Evolutionary conservation across 2,888 invertebrate genomes (phyloP), one percentile per base, ranked within the genome.

Genomic region (Reticulitermes lucifugus): DNA sequence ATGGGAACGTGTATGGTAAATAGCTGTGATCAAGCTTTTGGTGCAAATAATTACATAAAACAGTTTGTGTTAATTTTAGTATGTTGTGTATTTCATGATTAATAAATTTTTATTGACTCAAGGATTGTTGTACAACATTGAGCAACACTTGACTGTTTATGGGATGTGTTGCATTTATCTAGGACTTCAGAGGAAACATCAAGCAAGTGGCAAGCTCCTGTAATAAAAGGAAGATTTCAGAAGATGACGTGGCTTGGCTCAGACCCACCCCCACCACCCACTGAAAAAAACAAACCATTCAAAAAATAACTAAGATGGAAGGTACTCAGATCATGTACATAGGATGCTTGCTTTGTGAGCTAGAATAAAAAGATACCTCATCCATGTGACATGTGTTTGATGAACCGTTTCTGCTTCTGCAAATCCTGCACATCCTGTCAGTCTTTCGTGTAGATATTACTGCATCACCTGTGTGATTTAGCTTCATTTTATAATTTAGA

Each of bases 191-290:
- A 84, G 70, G 84, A 84, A 71, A 86, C 87, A 83, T 88, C 87
- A 75, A 90, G 89, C 88, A 90, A 90, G 88, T 90, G 90, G 90
- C 90, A 90, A 86, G 88, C 90, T 79, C 90, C 90, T 60, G 90
- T 90, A 86, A 89, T 90, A 84, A 90, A 90, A 87, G 90, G 90
- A 84, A 89, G 90, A 73, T 90, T 90, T 88, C 87, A 87, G 83
- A 87, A 87, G 86, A 87, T 87, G 86, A 86, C 87, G 21, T 87
- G 87, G 87, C 81, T 86, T 71, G 87, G 87, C 14, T 83, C 84
- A n/a, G 86, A 87, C 51, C 84, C 87, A 46, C 86, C 86, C n/a
- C 87, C 87, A n/a, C 87, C 87, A 41, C 86, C 85, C 46, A 51
- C 46, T 82, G 86, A 79, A 25, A 86, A 84, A 83, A 81, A 81